Evolutionary conservation across 2,113 vertebrate genomes (phyloP).

Genomic region (Chiloscyllium plagiosum): DNA sequence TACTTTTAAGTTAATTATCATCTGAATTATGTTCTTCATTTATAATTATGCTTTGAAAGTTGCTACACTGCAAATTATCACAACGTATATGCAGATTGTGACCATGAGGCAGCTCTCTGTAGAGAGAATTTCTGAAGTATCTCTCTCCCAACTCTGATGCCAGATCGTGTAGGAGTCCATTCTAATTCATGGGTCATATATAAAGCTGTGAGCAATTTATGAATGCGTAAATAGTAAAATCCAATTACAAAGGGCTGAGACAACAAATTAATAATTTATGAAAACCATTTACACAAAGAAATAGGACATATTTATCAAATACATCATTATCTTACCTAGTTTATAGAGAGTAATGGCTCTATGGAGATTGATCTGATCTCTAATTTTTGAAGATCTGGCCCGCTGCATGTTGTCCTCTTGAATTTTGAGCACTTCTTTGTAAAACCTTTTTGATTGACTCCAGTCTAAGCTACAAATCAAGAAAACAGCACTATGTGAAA

Average conservation of each 20-base stretch:
- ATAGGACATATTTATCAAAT: background rate
- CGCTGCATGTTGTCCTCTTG: constrained; percentile 40
- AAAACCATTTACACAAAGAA: background rate
- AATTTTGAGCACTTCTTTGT: constrained; percentile 47
- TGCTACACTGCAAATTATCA: background rate
- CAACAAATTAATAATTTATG: background rate
- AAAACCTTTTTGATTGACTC: constrained; percentile 43
- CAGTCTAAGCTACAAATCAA: constrained; percentile 44
- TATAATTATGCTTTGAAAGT: background rate
- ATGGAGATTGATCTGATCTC: constrained; percentile 42
- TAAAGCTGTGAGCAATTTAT: background rate
- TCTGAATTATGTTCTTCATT: background rate
- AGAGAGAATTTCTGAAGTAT: background rate
- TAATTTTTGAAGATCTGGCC: constrained; percentile 36
- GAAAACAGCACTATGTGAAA: background rate
- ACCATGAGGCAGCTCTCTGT: background rate
- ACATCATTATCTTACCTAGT: constrained; percentile 43
- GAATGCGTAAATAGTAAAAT: background rate
- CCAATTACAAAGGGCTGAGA: background rate
- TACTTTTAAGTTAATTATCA: background rate
- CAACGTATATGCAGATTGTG: background rate
- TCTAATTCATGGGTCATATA: background rate
- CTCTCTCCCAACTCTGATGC: background rate
- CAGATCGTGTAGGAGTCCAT: background rate
- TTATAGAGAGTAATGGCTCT: constrained; percentile 46